Evolutionary conservation across 2,113 vertebrate genomes (phyloP).

Genomic region (Pao palembangensis): DNA sequence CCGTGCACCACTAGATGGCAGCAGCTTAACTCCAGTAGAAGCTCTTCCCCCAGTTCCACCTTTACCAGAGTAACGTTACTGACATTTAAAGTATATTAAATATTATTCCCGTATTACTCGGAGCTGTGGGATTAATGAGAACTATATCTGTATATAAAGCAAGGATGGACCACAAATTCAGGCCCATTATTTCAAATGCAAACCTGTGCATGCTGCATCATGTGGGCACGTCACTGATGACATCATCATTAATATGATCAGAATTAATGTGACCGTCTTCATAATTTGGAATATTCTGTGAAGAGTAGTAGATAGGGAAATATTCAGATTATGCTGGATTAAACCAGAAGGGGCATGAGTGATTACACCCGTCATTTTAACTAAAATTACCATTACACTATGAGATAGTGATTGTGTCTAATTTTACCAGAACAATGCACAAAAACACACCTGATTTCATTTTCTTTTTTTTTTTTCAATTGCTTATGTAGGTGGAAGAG

Average conservation of each 20-base stretch:
- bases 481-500: slow-evolving; percentile 12
- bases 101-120: slow-evolving; percentile 12
- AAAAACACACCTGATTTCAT: slow-evolving; percentile 17
- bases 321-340: neutral
- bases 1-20: slow-evolving; percentile 80
- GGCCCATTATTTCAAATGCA: slow-evolving; percentile 2
- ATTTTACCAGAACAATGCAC: slow-evolving; percentile 12
- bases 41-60: slow-evolving; percentile 30
- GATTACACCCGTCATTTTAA: neutral
- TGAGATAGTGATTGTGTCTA: neutral
- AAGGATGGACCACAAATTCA: no score
- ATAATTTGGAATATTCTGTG: no score
- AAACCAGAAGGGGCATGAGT: neutral
- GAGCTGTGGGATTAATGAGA: slow-evolving; percentile 27
- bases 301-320: neutral
- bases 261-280: neutral
- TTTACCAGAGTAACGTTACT: slow-evolving; percentile 14
- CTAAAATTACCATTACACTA: slow-evolving; percentile 6
- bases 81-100: no score
- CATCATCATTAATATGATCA: slow-evolving; percentile 26
- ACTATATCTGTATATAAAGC: neutral
- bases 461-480: slow-evolving; percentile 20
- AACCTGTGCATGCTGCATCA: neutral
- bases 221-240: slow-evolving; percentile 12
- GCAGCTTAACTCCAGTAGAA: slow-evolving; percentile 74